Evolutionary conservation across 2,797 vertebrate genomes (phyloP), one percentile per base, ranked within the genome.

Genomic region (Sebastiscus tertius): DNA sequence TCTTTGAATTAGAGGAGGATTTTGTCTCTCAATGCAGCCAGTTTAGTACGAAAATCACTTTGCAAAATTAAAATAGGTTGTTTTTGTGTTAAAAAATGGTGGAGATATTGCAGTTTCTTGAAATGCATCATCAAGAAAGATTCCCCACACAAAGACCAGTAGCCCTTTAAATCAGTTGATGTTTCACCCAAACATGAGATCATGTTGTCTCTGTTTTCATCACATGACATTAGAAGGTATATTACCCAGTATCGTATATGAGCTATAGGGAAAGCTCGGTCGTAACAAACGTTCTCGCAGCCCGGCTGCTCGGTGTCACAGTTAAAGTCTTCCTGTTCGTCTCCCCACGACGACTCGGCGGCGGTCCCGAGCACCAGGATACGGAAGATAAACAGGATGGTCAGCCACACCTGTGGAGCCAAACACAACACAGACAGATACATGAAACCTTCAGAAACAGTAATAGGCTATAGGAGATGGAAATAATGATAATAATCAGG

Each of bases 281-380:
- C 98, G 0, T 99, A 99, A 88, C 98, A 99, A 18, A 99, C 98
- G 2, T 99, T 99, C 93, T 98, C 96, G 0, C 98, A 99, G 54
- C 98, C 98, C 0, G 98, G 98, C 90, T 99, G 98, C 33, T 95
- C 94, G 0, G 98, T 98, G 86, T 99, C 98, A 0, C 98, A 99
- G 92, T 93, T 96, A 81, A 99, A 99, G 58, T 99, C 98, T 0
- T 98, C 97, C 93, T 99, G 97, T 85, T 99, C 98, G 0, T 99
- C 98, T 0, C 98, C 98, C 98, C 98, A 99, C 0, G 98, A 98
- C 0, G 98, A 99, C 93, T 99, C 98, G 0, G 98, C 98, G 0
- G 98, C 98, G 0, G 98, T 99, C 24, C 98, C 98, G 54, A 99
- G 95, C 3, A 99, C 98, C 42, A 99, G 95, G 96, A 99, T 99